These are phyloP conservation scores for Drosophila aldrichi DNA, from an alignment of 2,888 invertebrate genomes.

Conservation along the genomic window DNA sequence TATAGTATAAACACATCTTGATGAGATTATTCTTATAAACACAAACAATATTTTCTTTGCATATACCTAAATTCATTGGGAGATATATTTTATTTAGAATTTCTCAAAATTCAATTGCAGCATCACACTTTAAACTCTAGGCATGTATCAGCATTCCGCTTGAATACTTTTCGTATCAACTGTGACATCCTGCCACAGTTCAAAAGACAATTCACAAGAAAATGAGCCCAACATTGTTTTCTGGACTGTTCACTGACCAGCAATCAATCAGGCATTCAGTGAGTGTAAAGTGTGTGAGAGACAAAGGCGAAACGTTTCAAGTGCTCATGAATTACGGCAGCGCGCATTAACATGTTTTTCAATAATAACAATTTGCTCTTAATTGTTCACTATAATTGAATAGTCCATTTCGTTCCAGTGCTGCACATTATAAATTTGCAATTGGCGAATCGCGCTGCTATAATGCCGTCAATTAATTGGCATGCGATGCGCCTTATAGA, in stretches of 20 bases:
- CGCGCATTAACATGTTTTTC: background rate
- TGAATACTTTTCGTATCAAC: background rate
- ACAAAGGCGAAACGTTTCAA: background rate
- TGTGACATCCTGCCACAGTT: background rate
- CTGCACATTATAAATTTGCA: background rate
- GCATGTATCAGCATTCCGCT: background rate
- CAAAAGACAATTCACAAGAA: background rate
- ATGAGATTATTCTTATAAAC: too few relatives aligned
- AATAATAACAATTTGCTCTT: background rate
- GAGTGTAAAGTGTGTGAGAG: background rate
- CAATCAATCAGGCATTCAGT: background rate
- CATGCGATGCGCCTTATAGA: slow-evolving; percentile 40
- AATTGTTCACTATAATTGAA: background rate
- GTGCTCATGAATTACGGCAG: background rate
- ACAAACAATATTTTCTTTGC: too few relatives aligned
- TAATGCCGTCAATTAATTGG: slow-evolving; percentile 11
- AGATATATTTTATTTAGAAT: too few relatives aligned
- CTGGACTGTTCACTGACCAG: background rate
- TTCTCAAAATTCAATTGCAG: background rate
- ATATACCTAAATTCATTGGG: too few relatives aligned
- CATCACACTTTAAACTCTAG: background rate
- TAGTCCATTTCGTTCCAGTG: background rate
- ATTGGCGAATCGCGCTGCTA: background rate
- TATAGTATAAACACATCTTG: too few relatives aligned
- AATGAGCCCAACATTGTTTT: background rate